These are phyloP conservation scores for Drosophila oshimai DNA, from an alignment of 1,140 invertebrate genomes.

Conservation along the genomic window DNA sequence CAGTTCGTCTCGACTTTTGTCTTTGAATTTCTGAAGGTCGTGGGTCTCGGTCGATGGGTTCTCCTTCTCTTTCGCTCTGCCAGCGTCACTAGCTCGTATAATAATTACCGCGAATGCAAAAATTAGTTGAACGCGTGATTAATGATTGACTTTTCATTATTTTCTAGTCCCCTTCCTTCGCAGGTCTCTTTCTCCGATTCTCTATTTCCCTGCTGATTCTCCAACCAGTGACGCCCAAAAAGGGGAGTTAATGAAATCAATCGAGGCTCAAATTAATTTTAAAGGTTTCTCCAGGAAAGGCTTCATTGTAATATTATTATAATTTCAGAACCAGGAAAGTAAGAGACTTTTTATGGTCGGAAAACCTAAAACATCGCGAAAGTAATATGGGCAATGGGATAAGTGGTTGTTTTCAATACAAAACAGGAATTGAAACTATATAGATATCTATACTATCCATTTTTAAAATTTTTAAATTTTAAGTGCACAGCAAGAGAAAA, in stretches of 20 bases:
- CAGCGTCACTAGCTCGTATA: slow-evolving; percentile 48
- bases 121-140: slow-evolving; percentile 53
- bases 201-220: neutral
- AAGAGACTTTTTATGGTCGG: too few relatives aligned
- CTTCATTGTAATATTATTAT: neutral
- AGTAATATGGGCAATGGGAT: too few relatives aligned
- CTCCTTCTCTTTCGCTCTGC: slow-evolving; percentile 42
- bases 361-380: too few relatives aligned
- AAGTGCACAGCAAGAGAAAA: too few relatives aligned
- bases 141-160: slow-evolving; percentile 57
- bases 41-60: slow-evolving; percentile 67
- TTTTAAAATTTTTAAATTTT: too few relatives aligned
- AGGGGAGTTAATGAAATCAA: slow-evolving; percentile 5
- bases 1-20: slow-evolving; percentile 28
- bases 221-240: slow-evolving; percentile 9
- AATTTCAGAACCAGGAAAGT: too few relatives aligned
- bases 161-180: slow-evolving; percentile 33
- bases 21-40: slow-evolving; percentile 62
- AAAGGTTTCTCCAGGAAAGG: neutral
- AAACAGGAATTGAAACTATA: neutral
- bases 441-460: too few relatives aligned
- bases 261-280: neutral
- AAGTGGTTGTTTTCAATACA: too few relatives aligned
- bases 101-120: slow-evolving; percentile 76
- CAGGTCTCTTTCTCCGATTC: too few relatives aligned